Evolutionary conservation across 1,140 invertebrate genomes (phyloP).

Genomic region (Drosophila bipectinata): DNA sequence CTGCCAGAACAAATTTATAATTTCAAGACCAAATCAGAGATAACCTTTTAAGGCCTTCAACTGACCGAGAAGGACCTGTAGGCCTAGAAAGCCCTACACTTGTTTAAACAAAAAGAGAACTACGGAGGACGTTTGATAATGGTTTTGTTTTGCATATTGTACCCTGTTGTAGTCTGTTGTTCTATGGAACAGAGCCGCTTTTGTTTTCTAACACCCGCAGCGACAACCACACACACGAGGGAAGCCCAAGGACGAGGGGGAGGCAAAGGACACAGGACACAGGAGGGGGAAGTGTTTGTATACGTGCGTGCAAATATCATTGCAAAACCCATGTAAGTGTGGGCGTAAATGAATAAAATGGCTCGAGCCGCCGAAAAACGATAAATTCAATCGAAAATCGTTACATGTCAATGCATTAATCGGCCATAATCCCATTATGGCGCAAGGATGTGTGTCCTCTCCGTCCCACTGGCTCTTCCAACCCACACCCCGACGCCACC

Average conservation of each 20-base stretch:
- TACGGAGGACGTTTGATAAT: conserved; percentile 60
- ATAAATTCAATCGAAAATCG: conserved; percentile 84
- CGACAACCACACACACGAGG: conserved; percentile 33
- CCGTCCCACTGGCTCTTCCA: conserved; percentile 10
- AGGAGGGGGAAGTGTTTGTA: conserved; percentile 36
- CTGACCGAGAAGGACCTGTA: conserved; percentile 6
- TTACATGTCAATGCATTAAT: conserved; percentile 84
- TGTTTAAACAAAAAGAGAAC: conserved; percentile 14
- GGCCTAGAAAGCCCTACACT: not conserved
- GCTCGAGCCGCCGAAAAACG: conserved; percentile 79
- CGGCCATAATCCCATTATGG: conserved; percentile 84
- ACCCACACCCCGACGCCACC: not conserved
- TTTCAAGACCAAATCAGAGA: not conserved
- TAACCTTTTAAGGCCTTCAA: not conserved
- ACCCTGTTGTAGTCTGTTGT: conserved; percentile 48
- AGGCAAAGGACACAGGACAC: not conserved
- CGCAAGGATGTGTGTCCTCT: conserved; percentile 70
- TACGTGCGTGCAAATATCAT: conserved; percentile 70
- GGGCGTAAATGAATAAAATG: conserved; percentile 82
- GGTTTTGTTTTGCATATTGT: conserved; percentile 77
- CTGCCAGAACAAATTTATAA: no score
- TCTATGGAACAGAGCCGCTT: conserved; percentile 56
- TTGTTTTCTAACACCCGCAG: conserved; percentile 81
- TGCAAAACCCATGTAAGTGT: conserved; percentile 63
- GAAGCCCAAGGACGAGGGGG: not conserved